Evolutionary conservation across 2,797 vertebrate genomes (phyloP), one percentile per base, ranked within the genome.

Genomic region (Siniperca undulata): DNA sequence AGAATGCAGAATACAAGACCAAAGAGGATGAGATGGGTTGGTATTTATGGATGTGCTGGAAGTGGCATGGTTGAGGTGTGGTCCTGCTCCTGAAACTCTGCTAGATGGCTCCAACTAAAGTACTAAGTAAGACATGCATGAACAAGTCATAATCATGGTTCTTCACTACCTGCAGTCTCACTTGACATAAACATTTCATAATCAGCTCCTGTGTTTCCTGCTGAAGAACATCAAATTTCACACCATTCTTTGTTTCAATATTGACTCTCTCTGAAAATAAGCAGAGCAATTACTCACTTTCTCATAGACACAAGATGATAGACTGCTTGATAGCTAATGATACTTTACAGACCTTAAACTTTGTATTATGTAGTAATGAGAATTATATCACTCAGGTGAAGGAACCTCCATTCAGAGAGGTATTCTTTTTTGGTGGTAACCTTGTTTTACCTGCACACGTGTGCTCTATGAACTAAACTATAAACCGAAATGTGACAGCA

Each of bases 401-500:
- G 7, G 65, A 24, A 27, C 16, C 7, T 64, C 4, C 14, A 27
- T 7, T 61, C 24, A 20, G 30, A 8, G 34, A 36, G 44, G 5
- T 50, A 24, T n/a, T 46, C 11, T 52, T 19, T 34, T 55, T n/a
- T 30, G 13, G 59, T 14, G 12, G 24, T 72, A 59, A 20, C 36
- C 7, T 44, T 7, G 30, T 72, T 59, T 65, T 36, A 60, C 52
- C 50, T 69, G 70, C 42, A 42, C 59, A 72, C 34, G 10, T 74
- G 38, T 62, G 64, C 22, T n/a, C 14, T 20, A 20, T 38, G 16
- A 30, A 42, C 46, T 3, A 42, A 81, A 70, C 34, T 8, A 30
- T 72, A 82, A 52, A 52, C 19, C 30, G 22, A n/a, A 70, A 83
- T 70, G 22, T 67, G 46, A 68, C 74, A 71, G 30, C 53, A 50